Conservation (phyloP, 2,113 vertebrate genomes). For the Nycticorax nycticorax region DNA sequence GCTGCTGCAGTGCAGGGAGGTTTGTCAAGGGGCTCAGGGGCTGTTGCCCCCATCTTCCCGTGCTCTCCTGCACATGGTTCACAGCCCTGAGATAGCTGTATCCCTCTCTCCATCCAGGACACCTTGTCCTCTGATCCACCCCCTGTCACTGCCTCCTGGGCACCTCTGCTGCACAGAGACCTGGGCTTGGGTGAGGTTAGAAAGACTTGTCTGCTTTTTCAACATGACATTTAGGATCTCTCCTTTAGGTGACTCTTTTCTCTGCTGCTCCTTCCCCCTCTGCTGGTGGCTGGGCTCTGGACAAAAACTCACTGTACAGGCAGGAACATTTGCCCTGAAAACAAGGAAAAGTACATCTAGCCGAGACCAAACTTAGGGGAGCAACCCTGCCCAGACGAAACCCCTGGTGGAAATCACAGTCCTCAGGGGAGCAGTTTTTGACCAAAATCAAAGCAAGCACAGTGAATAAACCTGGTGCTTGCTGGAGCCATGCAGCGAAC, state of each 20-base stretch:
- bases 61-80: neutral
- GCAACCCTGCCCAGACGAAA: neutral
- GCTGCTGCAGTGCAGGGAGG: neutral
- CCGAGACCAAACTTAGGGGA: fast-evolving
- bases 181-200: neutral
- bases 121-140: neutral
- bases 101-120: neutral
- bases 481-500: neutral
- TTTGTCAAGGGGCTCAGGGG: neutral
- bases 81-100: neutral
- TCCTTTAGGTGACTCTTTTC: neutral
- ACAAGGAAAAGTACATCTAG: neutral
- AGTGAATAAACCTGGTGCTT: neutral
- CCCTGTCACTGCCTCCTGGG: neutral
- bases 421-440: neutral
- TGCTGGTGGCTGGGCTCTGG: neutral
- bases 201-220: neutral
- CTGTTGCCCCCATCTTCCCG: fast-evolving
- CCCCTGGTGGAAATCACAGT: neutral
- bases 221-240: neutral
- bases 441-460: neutral
- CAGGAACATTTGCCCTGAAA: neutral
- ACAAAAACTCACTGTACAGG: neutral
- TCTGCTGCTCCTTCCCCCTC: constrained; percentile 15
- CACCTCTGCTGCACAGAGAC: neutral